Evolutionary conservation across 2,113 vertebrate species (phyloP).

Genomic region (Urocitellus parryii): DNA sequence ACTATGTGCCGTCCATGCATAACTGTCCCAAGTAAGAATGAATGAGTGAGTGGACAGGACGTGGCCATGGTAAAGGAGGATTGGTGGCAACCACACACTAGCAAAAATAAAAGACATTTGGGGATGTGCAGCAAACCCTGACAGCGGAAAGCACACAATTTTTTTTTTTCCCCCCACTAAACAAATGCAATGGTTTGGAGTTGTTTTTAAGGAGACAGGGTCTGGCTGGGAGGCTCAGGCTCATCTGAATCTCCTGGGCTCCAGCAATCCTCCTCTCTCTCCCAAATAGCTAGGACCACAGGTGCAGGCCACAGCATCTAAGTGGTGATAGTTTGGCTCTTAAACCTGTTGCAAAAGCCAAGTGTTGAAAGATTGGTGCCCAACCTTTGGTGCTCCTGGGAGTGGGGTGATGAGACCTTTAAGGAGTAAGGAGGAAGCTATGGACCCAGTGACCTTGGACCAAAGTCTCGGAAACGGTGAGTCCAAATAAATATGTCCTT

Average conservation of each 20-base stretch:
- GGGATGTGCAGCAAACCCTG: neutral
- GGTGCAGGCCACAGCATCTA: no score
- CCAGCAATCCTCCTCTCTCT: no score
- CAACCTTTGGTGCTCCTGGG: neutral
- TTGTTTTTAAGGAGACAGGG: no score
- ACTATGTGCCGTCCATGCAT: neutral
- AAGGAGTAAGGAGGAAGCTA: neutral
- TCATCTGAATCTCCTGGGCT: neutral
- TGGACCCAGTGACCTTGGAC: accelerated
- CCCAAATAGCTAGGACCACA: neutral
- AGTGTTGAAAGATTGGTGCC: neutral
- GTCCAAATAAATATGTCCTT: neutral
- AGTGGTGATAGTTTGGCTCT: no score
- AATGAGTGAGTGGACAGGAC: neutral
- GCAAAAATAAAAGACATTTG: no score
- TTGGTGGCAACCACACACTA: neutral
- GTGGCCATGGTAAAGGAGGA: neutral
- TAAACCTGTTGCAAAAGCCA: no score
- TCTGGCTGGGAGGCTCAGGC: no score
- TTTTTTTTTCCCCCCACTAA: no score
- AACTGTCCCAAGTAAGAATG: neutral
- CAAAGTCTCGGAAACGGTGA: neutral
- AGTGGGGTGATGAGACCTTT: neutral
- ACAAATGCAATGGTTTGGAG: neutral
- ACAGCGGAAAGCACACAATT: neutral